phyloP scores from a whole-genome alignment of 2,113 vertebrate species.

The Illadopsis cleaveri region DNA sequence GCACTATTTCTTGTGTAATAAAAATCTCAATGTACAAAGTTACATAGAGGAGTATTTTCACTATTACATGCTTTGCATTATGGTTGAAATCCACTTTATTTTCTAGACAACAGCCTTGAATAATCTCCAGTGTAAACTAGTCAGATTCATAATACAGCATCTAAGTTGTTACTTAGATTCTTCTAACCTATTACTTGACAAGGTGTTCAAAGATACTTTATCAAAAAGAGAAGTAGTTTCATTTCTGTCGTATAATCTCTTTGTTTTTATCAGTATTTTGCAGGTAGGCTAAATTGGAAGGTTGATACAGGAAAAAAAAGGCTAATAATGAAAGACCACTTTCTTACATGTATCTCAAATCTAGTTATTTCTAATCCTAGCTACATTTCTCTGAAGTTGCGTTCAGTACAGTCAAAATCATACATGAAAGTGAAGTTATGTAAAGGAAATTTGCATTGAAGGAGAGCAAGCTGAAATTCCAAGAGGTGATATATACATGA shows the following conservation, averaged over 20 bases:
- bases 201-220: neutral
- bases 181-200: neutral
- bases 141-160: neutral
- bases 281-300: neutral
- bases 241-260: neutral
- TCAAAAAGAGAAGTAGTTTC: neutral
- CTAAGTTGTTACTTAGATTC: neutral
- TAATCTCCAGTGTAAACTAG: neutral
- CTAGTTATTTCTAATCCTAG: neutral
- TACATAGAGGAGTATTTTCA: neutral
- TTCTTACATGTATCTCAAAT: neutral
- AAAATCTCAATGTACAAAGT: neutral
- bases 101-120: neutral
- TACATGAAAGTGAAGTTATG: neutral
- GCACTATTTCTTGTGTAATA: neutral
- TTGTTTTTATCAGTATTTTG: neutral
- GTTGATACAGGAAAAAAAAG: neutral
- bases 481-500: neutral
- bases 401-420: rapidly evolving
- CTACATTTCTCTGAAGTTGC: neutral
- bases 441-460: neutral
- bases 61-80: neutral
- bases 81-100: neutral
- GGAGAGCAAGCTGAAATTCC: neutral
- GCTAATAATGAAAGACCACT: neutral